Conservation (phyloP, 2,888 invertebrate species). For the Drosophila emarginata region DNA sequence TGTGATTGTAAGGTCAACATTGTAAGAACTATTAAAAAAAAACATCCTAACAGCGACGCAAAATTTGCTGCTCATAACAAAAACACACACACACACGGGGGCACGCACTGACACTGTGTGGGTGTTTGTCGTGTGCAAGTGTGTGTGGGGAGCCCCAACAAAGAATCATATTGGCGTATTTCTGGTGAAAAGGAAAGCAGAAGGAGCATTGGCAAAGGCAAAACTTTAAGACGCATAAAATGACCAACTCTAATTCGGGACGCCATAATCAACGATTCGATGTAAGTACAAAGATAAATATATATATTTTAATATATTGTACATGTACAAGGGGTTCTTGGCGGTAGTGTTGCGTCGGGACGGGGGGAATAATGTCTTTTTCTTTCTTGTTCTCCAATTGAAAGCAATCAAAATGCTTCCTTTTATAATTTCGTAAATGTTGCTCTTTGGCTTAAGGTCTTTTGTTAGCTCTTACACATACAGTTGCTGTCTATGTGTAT, state of each 20-base stretch:
- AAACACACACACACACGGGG: constrained; percentile 5
- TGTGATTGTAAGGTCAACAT: neutral
- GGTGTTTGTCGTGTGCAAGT: constrained; percentile 38
- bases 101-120: constrained; percentile 24
- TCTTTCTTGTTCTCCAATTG: constrained; percentile 14
- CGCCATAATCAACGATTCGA: constrained; percentile 68
- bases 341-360: neutral
- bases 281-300: constrained; percentile 56
- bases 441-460: constrained; percentile 46
- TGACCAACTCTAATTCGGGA: constrained; percentile 74
- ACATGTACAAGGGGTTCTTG: neutral
- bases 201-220: constrained; percentile 24
- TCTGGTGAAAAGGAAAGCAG: constrained; percentile 11
- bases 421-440: constrained; percentile 28
- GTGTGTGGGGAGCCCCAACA: constrained; percentile 46
- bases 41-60: constrained; percentile 56
- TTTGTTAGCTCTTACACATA: constrained; percentile 44
- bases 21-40: constrained; percentile 38
- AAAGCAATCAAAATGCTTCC: constrained; percentile 18
- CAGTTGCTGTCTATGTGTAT: neutral
- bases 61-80: constrained; percentile 67
- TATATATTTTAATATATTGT: neutral
- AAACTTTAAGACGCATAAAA: constrained; percentile 57
- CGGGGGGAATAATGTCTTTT: constrained; percentile 2
- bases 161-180: constrained; percentile 42